Base-by-base conservation (phyloP, 2,797 vertebrate species). In the Pseudomugil tenellus region DNA sequence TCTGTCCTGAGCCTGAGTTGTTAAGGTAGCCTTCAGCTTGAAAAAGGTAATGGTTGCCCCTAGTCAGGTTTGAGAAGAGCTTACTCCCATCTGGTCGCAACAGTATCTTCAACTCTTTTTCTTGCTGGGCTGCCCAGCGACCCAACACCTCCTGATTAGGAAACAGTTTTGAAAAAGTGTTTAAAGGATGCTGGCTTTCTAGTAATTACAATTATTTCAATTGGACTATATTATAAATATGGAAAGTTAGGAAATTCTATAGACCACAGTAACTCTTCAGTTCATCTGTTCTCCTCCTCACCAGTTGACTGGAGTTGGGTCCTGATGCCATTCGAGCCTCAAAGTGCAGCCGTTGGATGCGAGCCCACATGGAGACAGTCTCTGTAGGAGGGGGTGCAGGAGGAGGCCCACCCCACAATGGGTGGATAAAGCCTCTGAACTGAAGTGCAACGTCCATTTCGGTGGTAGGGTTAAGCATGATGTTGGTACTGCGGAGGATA, bases 361-460 rank as follows among this genome's bases (percentile, higher is more conserved):
- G 95, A 67, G 95, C 95, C 96, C 96, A 97, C 89, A 98, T 94
- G 3, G 94, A 92, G 25, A 97, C 93, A 0, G 92, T 94, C 56
- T 96, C 96, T 0, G 87, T 87, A 1, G 93, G 87, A 19, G 95
- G 84, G 0, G 92, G 60, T 0, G 93, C 90, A 0, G 93, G 91
- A 2, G 94, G 89, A 10, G 94, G 95, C 12, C 92, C 91, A 0
- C 93, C 95, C 92, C 95, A 94, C 78, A 98, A 83, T 0, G 96
- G 96, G 80, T 97, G 95, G 77, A 98, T 94, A 83, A 97, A 98
- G 16, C 96, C 96, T 49, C 95, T 95, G 87, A 97, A 98, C 73
- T 97, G 96, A 2, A 98, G 85, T 3, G 96, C 96, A 43, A 97
- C 95, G 0, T 97, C 96, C 79, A 95, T 96, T 90, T 98, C 96